Base-by-base conservation (phyloP, 2,797 vertebrate species). In the Lacerta bilineata region DNA sequence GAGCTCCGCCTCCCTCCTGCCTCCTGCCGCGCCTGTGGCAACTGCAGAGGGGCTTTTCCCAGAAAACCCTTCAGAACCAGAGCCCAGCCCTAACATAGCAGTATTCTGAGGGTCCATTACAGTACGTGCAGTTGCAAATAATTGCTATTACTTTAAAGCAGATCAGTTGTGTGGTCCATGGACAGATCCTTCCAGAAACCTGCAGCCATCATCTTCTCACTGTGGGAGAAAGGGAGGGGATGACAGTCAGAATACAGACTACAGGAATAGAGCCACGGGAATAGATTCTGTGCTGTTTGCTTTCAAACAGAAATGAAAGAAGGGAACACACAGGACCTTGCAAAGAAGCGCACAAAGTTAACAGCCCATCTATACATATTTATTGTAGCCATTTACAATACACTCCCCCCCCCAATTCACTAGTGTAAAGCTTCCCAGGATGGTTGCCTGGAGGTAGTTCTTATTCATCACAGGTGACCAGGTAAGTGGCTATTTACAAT, bases 81-180 rank as follows among this genome's bases (percentile, higher is more conserved):
- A 95, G 92, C 85, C 96, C 96, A 97, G 96, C 96, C 96, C 97
- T 97, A 97, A 97, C 97, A 97, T 97, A 97, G 97, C 97, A 97
- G 96, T 92, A 92, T 91, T 97, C 94, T 96, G 96, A 97, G 96
- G 96, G 97, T 97, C 97, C 97, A 98, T 98, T 96, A 96, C 93
- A 92, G 90, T 85, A 92, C 91, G 91, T 88, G 94, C 93, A 93
- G 94, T 89, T 61, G 2, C 94, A 89, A 15, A 3, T 43, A n/a
- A 7, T 10, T 4, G 2, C n/a, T 39, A 23, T 36, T 9, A 39
- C 50, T 91, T 91, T 72, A 89, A 50, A 95, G 95, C 94, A 94
- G 93, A 39, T 95, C 3, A 95, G 94, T 90, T 92, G 29, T 89
- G 0, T 39, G 91, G 94, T 96, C 94, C 95, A 93, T 91, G 92